Base-by-base conservation (phyloP, 92 coral and sea anemone species). In the Chrysogorgia sp. region DNA sequence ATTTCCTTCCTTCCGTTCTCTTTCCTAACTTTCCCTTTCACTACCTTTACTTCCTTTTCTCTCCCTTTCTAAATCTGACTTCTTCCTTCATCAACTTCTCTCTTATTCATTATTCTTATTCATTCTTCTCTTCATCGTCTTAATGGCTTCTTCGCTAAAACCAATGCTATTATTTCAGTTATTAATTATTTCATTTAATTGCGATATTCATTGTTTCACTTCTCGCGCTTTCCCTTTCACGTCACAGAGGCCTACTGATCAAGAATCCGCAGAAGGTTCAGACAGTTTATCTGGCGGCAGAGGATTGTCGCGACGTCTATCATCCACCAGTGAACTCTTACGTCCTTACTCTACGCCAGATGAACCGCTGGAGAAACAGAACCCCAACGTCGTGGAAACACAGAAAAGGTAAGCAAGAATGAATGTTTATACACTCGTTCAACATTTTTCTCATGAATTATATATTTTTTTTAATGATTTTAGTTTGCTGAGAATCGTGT, bases 271-370 rank as follows among this genome's bases (percentile, higher is more conserved):
- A 31, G 61, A 71, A 21, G 21, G 40, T 13, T 28, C 62, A 40
- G 77, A 71, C 26, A 49, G 35, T 64, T 15, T 28, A 45, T 10
- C 50, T 7, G 24, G 96, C 33, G 91, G 83, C 19, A 66, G 84
- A 23, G 78, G 72, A 8, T 57, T 83, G 34, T 66, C 96, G 1
- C 71, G 85, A 32, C 87, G 93, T 74, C 79, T 91, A 9, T 89
- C 99, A 31, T 89, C 88, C 65, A 80, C 99, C 19, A 88, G 92
- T 53, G 99, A 89, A 40, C 60, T 96, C 76, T 74, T 96, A 28
- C 84, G 99, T 26, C 84, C 99, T 0, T 96, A 85, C 76, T 96
- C 99, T 0, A 87, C 88, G 58, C 92, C 92, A 21, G 99, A 96
- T 32, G 99, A 96, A 69, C 97, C 92, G 49, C 43, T 89, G 29